These are phyloP conservation scores for Mystacornis crossleyi DNA, from an alignment of 2,113 vertebrate genomes.

Conservation along the genomic window DNA sequence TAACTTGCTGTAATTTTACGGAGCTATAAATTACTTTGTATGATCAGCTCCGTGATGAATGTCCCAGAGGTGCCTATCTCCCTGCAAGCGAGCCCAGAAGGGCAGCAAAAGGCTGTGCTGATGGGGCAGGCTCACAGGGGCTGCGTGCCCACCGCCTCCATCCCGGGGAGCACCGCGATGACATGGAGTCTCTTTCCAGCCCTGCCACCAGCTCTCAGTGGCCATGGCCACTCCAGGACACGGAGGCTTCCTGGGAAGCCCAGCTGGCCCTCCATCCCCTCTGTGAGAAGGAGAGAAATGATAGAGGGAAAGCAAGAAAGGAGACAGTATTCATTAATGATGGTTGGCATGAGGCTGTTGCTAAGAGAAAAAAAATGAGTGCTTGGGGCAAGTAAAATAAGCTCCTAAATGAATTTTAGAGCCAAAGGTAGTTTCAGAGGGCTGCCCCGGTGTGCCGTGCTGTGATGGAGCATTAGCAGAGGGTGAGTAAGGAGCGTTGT, in stretches of 20 bases:
- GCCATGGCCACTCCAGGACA: background rate
- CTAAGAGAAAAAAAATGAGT: background rate
- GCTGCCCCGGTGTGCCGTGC: rapidly evolving
- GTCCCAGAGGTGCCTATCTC: background rate
- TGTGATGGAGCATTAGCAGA: background rate
- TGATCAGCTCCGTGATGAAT: rapidly evolving
- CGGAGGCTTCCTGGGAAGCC: background rate
- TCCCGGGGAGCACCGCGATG: rapidly evolving
- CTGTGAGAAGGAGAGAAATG: background rate
- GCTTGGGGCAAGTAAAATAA: background rate
- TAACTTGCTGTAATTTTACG: rapidly evolving
- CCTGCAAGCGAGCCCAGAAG: background rate
- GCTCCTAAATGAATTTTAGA: background rate
- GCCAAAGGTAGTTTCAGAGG: background rate
- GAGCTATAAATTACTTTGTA: rapidly evolving
- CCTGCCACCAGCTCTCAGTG: rapidly evolving
- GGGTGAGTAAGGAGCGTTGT: rapidly evolving
- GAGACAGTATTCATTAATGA: too few relatives aligned
- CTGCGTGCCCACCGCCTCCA: rapidly evolving
- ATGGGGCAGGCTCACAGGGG: rapidly evolving
- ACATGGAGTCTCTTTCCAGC: too few relatives aligned
- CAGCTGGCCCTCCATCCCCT: rapidly evolving
- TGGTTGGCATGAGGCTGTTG: rapidly evolving
- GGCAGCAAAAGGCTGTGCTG: rapidly evolving
- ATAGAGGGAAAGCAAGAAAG: rapidly evolving